Conservation (phyloP, 2,113 vertebrate genomes). For the Ranitomeya imitator region DNA sequence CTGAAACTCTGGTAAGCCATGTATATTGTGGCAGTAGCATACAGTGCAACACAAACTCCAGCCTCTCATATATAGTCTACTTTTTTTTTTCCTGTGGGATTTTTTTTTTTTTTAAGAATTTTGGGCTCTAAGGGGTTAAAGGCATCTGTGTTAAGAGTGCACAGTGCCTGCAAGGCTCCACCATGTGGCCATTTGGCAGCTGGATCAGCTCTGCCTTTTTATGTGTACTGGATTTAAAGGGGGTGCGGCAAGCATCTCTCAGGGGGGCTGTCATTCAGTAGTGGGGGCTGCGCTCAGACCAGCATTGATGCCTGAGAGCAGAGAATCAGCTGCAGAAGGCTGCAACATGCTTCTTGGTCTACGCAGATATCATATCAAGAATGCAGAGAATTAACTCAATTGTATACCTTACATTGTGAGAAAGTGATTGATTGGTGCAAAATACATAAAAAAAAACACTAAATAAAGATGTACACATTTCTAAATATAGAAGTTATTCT, state of each 20-base stretch:
- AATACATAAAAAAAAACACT: not conserved
- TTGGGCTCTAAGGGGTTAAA: conserved; percentile 36
- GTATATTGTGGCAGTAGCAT: conserved; percentile 5
- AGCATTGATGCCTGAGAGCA: not conserved
- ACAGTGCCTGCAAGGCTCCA: conserved; percentile 48
- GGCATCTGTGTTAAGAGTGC: conserved; percentile 17
- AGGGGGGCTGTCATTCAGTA: conserved; percentile 31
- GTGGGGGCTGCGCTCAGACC: conserved; percentile 25
- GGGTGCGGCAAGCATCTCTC: conserved; percentile 44
- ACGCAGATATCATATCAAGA: not conserved
- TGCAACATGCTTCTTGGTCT: conserved; percentile 27
- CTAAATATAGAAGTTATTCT: too few relatives aligned
- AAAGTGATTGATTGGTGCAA: not conserved
- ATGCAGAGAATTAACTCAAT: not conserved
- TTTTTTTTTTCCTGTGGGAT: conserved; percentile 48
- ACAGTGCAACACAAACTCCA: not conserved
- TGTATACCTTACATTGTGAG: not conserved
- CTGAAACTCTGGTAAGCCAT: conserved; percentile 73
- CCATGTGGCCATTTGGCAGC: conserved; percentile 53
- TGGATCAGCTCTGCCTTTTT: conserved; percentile 2
- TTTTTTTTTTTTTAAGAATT: not conserved
- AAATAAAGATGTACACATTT: not conserved
- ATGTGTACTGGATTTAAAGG: conserved; percentile 29
- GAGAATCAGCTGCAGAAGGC: conserved; percentile 26
- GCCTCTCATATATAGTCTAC: conserved; percentile 26